phyloP scores from a whole-genome alignment of 2,113 vertebrate species.

The Athene noctua region DNA sequence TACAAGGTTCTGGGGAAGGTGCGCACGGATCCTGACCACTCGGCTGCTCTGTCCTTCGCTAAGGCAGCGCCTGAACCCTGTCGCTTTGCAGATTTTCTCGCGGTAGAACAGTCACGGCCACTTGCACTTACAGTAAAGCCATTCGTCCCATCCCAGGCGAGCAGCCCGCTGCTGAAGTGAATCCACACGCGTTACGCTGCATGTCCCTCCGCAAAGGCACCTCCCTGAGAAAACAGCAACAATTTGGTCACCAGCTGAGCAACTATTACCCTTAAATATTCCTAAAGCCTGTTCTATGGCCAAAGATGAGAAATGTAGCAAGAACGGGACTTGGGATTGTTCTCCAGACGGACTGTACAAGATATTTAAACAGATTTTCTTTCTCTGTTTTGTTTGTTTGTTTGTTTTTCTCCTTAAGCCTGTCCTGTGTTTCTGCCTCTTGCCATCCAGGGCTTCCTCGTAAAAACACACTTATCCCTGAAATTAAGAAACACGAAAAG shows the following conservation, averaged over 20 bases:
- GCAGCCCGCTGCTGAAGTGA: neutral
- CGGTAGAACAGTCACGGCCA: neutral
- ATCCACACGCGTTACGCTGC: neutral
- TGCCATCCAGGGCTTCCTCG: neutral
- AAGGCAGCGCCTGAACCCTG: neutral
- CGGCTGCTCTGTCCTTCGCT: neutral
- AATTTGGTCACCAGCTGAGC: constrained; percentile 4
- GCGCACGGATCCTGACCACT: neutral
- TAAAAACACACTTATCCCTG: neutral
- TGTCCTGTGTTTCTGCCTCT: neutral
- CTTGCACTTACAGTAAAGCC: neutral
- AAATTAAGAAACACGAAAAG: neutral
- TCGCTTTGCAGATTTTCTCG: neutral
- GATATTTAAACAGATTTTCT: constrained; percentile 12
- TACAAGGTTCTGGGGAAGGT: neutral
- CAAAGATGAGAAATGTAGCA: neutral
- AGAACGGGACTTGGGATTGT: neutral
- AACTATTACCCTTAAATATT: neutral
- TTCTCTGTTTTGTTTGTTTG: neutral
- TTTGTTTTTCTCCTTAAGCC: neutral
- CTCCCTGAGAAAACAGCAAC: neutral
- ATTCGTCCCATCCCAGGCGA: neutral
- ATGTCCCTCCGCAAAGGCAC: neutral
- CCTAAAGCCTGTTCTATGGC: neutral
- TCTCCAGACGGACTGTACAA: constrained; percentile 14